These are phyloP conservation scores for Gymnosoma rotundatum DNA, from an alignment of 2,888 invertebrate genomes.

Conservation along the genomic window DNA sequence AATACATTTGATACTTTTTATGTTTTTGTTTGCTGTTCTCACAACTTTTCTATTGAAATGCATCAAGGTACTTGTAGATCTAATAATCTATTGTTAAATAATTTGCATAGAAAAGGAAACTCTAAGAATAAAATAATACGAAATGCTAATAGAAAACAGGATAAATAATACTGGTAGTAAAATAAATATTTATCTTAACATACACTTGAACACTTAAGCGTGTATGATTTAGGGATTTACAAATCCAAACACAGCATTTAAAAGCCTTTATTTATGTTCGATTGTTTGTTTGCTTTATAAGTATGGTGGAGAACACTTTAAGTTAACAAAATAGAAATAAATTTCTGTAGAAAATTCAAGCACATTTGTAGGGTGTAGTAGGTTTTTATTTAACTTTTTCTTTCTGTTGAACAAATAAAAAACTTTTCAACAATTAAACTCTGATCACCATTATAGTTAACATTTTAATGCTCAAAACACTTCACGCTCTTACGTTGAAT, in stretches of 20 bases:
- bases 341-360: background rate
- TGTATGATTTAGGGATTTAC: slow-evolving; percentile 30
- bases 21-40: too few species aligned
- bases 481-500: too few species aligned
- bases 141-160: background rate
- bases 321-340: background rate
- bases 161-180: background rate
- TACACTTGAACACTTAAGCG: slow-evolving; percentile 15
- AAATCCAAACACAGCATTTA: background rate
- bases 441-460: too few species aligned
- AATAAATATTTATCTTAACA: slow-evolving; percentile 31
- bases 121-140: background rate
- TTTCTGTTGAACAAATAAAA: too few species aligned
- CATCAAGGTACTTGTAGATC: background rate
- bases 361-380: too few species aligned
- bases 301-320: background rate
- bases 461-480: too few species aligned
- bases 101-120: slow-evolving; percentile 28
- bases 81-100: slow-evolving; percentile 40
- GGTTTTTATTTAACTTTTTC: too few species aligned
- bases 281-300: background rate
- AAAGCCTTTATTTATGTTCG: too few species aligned
- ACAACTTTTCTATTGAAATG: background rate
- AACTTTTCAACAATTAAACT: too few species aligned
- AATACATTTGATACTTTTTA: too few species aligned